Base-by-base conservation (phyloP, 2,113 vertebrate genomes). In the Garra rufa region DNA sequence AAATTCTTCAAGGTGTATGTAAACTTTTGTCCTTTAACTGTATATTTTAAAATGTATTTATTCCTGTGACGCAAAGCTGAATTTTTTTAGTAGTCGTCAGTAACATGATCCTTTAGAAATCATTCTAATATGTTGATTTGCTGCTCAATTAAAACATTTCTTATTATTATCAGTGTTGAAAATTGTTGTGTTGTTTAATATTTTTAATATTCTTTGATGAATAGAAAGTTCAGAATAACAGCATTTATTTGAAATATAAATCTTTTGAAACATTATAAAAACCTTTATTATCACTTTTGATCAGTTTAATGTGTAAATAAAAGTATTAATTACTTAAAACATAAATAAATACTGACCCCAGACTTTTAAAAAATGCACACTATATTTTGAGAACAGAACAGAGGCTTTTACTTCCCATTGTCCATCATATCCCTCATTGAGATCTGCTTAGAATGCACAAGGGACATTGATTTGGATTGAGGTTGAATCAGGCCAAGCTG, bases 401-500 rank as follows among this genome's bases (percentile, higher is more conserved):
- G 11, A 44, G n/a, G 41, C 65, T 44, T 73, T 44, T 24, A 46
- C 0, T 73, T 13, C 69, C n/a, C 13, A 6, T 50, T 75, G 73
- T 75, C 43, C 24, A 28, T 48, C 21, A 50, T 30, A 28, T 46
- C 59, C 30, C 50, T 79, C 38, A 61, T 79, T 79, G 57, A 44
- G 38, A 67, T 80, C 41, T 61, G 34, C 14, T 80, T 65, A 6
- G 52, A 61, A 80, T 65, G 57, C 59, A 65, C 77, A 19, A 80
- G 41, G 59, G 59, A 44, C 43, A 9, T 28, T 65, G 57, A 78
- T 80, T 65, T 28, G 19, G 24, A 46, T 80, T 44, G n/a, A 80
- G 59, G 57, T 80, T 46, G 77, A 74, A 74, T 74, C 44, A 28
- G 71, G 44, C 44, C 71, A 50, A 75, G 43, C 46, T 75, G 73